A percentile compares a stretch with the other conserved stretches of the same genome.
Evolutionary conservation across 2,797 vertebrate species (phyloP).

Genomic region (Picus viridis): DNA sequence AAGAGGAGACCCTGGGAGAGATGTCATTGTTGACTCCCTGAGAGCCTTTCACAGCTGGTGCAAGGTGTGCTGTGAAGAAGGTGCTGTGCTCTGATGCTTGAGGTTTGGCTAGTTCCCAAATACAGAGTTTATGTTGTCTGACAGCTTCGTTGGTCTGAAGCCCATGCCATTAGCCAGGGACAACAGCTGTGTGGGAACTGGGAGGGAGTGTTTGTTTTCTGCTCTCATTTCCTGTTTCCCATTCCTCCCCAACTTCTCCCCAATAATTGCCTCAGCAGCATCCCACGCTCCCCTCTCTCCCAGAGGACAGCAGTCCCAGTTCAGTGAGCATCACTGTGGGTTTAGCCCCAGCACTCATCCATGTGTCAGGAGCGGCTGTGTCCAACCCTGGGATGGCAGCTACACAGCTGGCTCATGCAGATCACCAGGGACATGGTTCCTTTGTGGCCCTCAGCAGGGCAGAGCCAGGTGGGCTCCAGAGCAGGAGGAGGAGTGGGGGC

Average conservation of each 20-base stretch:
- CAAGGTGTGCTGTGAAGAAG: background rate
- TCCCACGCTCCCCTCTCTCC: background rate
- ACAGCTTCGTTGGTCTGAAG: conserved; percentile 23
- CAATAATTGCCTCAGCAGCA: background rate
- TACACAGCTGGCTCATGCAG: background rate
- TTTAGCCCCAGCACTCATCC: accelerated
- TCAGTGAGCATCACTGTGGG: accelerated
- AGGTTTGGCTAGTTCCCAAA: background rate
- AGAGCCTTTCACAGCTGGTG: background rate
- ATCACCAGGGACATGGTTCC: accelerated
- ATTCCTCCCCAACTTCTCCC: background rate
- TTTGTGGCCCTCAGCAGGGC: background rate
- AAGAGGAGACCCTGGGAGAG: background rate
- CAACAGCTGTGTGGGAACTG: conserved; percentile 47
- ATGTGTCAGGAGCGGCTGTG: accelerated
- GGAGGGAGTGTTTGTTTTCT: conserved; percentile 38
- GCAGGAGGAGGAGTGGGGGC: background rate
- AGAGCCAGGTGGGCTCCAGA: background rate
- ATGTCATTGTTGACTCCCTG: background rate
- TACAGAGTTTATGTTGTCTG: background rate
- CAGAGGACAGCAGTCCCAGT: background rate
- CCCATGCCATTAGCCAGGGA: background rate
- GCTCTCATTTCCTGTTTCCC: conserved; percentile 30
- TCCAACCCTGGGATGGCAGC: background rate
- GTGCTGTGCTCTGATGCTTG: background rate